Percentiles rank a stretch among this genome's conserved stretches.
Conservation (phyloP, 2,113 vertebrate species). For the Neolamprologus fasciatus region DNA sequence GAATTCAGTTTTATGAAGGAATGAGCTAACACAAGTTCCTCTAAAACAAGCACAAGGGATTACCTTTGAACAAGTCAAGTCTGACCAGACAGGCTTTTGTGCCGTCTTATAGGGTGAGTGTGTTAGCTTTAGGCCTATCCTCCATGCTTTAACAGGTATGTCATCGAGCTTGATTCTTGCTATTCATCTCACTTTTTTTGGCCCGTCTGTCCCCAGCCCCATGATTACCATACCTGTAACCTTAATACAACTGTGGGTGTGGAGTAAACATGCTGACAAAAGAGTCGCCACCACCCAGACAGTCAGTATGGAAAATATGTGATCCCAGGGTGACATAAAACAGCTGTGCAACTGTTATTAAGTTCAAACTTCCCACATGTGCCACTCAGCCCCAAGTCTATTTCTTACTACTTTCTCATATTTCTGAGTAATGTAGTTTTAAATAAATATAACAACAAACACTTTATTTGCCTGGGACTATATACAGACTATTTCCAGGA, state of each 20-base stretch:
- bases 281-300: slow-evolving; percentile 42
- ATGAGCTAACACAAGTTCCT: background rate
- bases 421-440: background rate
- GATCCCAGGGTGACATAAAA: background rate
- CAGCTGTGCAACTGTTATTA: background rate
- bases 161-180: slow-evolving; percentile 57
- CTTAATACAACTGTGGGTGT: slow-evolving; percentile 40
- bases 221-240: slow-evolving; percentile 32
- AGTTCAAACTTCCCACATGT: background rate
- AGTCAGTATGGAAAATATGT: slow-evolving; percentile 39
- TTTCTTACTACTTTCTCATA: background rate
- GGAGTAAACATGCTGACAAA: slow-evolving; percentile 27
- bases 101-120: background rate
- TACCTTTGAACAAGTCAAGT: background rate
- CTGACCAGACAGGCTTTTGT: background rate
- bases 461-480: background rate
- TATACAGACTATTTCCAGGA: background rate
- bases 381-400: background rate
- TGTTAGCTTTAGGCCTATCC: slow-evolving; percentile 9
- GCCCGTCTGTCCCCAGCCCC: background rate
- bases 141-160: slow-evolving; percentile 49
- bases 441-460: background rate
- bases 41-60: background rate
- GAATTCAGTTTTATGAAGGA: background rate
- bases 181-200: background rate